phyloP scores from a whole-genome alignment of 2,113 vertebrate species.

The Hucho hucho region DNA sequence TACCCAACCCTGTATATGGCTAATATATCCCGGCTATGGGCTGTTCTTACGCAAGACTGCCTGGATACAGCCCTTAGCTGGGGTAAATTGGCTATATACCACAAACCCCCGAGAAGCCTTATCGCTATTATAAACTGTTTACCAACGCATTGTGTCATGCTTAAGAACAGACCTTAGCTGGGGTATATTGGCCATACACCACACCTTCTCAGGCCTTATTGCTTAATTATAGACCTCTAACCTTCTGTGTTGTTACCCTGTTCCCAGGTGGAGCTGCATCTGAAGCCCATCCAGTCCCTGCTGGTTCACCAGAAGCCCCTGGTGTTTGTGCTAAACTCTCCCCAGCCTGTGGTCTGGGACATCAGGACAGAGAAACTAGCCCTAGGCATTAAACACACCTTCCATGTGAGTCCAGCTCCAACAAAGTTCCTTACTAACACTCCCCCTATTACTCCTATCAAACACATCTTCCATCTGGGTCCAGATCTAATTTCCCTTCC shows the following conservation, averaged over 20 bases:
- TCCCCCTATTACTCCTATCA: background rate
- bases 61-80: too few relatives aligned
- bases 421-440: background rate
- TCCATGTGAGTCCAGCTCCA: constrained; percentile 84
- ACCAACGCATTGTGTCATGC: too few relatives aligned
- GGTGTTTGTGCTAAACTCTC: constrained; percentile 90
- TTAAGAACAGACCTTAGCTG: background rate
- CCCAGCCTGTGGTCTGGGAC: constrained; percentile 84
- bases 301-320: constrained; percentile 87
- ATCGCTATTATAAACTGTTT: too few relatives aligned
- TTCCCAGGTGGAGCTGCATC: constrained; percentile 82
- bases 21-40: too few relatives aligned
- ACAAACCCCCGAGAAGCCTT: too few relatives aligned
- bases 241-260: background rate
- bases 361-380: constrained; percentile 88
- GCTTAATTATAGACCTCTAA: background rate
- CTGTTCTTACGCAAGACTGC: too few relatives aligned
- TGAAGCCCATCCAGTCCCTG: constrained; percentile 91
- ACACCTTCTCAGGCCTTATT: too few relatives aligned
- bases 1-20: too few relatives aligned
- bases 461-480: background rate
- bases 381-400: constrained; percentile 76
- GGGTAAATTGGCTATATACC: too few relatives aligned
- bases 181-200: too few relatives aligned
- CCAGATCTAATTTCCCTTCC: too few relatives aligned